These are phyloP conservation scores for Gisinianus flammeolus DNA, from an alignment of 2,888 invertebrate species.

Conservation along the genomic window DNA sequence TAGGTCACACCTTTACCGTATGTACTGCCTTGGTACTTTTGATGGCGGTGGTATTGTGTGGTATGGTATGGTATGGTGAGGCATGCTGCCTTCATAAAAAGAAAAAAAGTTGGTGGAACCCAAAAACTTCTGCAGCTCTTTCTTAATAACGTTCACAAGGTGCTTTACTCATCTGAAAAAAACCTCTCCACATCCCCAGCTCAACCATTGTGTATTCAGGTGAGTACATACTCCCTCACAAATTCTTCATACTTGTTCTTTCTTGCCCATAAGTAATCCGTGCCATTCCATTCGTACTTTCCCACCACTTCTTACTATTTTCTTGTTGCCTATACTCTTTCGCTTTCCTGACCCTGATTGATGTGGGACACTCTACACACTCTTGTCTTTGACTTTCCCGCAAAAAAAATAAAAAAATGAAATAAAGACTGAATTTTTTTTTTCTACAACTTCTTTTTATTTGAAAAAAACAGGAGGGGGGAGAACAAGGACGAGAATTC, in stretches of 20 bases:
- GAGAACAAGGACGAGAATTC: constrained; percentile 26
- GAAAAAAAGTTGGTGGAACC: constrained; percentile 37
- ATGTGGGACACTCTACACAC: constrained; percentile 27
- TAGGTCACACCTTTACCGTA: constrained; percentile 47
- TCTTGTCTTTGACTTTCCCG: constrained; percentile 14
- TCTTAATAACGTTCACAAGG: constrained; percentile 32
- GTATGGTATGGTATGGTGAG: constrained; percentile 31
- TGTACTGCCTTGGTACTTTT: constrained; percentile 21
- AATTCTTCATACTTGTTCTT: constrained; percentile 4
- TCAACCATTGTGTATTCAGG: no score
- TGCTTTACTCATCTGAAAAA: constrained; percentile 1
- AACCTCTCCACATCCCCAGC: not conserved
- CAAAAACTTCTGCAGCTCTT: constrained; percentile 30
- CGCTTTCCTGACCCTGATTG: constrained; percentile 27
- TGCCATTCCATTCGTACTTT: constrained; percentile 4
- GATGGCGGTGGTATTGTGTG: not conserved
- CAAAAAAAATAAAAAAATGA: constrained; percentile 18
- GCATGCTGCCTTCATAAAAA: constrained; percentile 39
- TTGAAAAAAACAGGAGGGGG: constrained; percentile 25
- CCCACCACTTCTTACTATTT: not conserved
- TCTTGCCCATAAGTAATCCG: constrained; percentile 7
- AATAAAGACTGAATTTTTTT: constrained; percentile 11
- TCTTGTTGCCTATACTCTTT: not conserved
- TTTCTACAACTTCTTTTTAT: not conserved
- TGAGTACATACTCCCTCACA: constrained; percentile 12